These are phyloP conservation scores for Hirtodrosophila trivittata DNA, from an alignment of 2,888 invertebrate genomes.

Conservation along the genomic window DNA sequence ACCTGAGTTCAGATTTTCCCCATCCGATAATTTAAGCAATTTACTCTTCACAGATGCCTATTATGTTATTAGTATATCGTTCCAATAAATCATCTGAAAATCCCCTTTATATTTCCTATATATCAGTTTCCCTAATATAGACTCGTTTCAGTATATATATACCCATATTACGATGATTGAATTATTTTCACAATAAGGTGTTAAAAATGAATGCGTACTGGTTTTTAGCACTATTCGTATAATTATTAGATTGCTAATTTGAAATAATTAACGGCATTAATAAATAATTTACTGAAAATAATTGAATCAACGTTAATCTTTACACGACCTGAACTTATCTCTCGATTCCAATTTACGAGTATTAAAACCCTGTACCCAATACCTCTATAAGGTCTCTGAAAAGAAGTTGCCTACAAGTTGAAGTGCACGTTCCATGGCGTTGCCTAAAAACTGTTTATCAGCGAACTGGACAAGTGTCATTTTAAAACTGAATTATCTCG, in stretches of 20 bases:
- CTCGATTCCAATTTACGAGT: no score
- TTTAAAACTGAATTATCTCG: constrained; percentile 19
- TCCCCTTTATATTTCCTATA: constrained; percentile 22
- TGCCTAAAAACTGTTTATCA: constrained; percentile 16
- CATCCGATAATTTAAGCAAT: constrained; percentile 22
- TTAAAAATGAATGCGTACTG: constrained; percentile 4
- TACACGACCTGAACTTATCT: no score
- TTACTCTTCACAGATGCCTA: constrained; percentile 31
- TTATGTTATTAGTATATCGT: background rate
- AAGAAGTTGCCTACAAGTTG: background rate
- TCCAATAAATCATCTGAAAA: constrained; percentile 19
- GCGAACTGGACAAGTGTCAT: background rate
- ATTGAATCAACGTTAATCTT: no score
- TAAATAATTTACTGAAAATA: no score
- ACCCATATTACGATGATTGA: constrained; percentile 16
- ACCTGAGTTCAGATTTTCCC: constrained; percentile 9
- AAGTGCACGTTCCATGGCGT: constrained; percentile 19
- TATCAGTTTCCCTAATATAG: constrained; percentile 6
- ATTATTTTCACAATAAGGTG: constrained; percentile 15
- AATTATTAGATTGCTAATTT: no score
- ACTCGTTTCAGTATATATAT: constrained; percentile 1
- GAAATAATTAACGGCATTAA: no score
- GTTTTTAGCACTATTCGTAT: background rate
- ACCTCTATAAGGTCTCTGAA: no score
- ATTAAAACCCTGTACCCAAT: no score